Percentiles rank a stretch among this genome's conserved stretches.
Conservation (phyloP, 35 echinoderm and acorn worm genomes). For the Anneissia japonica region DNA sequence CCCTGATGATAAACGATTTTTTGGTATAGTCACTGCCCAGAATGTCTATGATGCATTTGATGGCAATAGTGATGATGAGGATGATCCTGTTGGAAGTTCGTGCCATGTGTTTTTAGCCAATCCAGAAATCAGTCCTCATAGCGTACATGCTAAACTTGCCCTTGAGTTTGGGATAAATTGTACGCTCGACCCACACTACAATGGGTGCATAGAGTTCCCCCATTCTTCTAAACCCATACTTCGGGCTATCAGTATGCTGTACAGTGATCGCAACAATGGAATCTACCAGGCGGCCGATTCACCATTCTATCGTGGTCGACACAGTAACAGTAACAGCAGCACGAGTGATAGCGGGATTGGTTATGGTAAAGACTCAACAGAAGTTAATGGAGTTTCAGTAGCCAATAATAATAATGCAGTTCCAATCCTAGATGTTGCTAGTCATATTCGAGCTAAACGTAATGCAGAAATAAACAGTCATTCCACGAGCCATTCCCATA, state of each 20-base stretch:
- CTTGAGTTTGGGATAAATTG: slow-evolving; percentile 73
- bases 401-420: slow-evolving; percentile 25
- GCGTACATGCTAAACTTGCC: slow-evolving; percentile 63
- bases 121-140: slow-evolving; percentile 73
- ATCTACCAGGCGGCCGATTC: slow-evolving; percentile 58
- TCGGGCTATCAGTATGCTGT: slow-evolving; percentile 56
- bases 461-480: neutral
- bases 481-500: neutral
- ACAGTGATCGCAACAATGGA: slow-evolving; percentile 46
- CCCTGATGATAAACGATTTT: slow-evolving; percentile 93
- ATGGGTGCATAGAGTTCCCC: slow-evolving; percentile 78
- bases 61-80: slow-evolving; percentile 37
- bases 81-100: slow-evolving; percentile 76
- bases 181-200: slow-evolving; percentile 42
- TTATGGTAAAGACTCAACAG: slow-evolving; percentile 47
- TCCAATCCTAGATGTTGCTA: slow-evolving; percentile 73
- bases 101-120: slow-evolving; percentile 96
- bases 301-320: slow-evolving; percentile 36
- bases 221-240: slow-evolving; percentile 63
- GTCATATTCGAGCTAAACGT: slow-evolving; percentile 60
- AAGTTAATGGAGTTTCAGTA: slow-evolving; percentile 11
- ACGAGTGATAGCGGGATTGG: slow-evolving; percentile 98
- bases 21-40: slow-evolving; percentile 88
- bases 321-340: slow-evolving; percentile 94
- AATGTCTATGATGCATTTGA: slow-evolving; percentile 28